A percentile compares a stretch with the other conserved stretches of the same genome.
These are phyloP conservation scores for Drosophila equinoxialis DNA, from an alignment of 1,140 invertebrate species.

Conservation along the genomic window DNA sequence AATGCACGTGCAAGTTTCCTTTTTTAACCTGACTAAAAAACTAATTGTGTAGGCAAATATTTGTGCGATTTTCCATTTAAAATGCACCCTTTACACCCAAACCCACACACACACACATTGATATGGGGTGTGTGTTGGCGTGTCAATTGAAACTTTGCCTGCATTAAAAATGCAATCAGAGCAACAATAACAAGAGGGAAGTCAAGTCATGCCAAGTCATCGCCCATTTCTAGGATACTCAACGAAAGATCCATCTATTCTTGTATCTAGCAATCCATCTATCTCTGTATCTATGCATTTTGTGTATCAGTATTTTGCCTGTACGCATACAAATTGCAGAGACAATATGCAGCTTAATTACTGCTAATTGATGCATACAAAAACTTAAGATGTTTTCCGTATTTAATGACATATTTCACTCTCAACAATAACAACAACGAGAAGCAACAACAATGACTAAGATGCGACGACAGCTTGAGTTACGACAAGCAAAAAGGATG, in stretches of 20 bases:
- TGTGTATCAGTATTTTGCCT: conserved; percentile 51
- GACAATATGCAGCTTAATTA: conserved; percentile 82
- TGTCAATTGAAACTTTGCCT: conserved; percentile 67
- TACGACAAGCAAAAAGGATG: conserved; percentile 40
- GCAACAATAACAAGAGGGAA: conserved; percentile 50
- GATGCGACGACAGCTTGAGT: conserved; percentile 51
- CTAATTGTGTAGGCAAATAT: conserved; percentile 51
- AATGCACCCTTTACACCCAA: neutral
- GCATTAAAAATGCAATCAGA: conserved; percentile 79
- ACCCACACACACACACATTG: neutral
- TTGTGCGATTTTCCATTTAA: conserved; percentile 19
- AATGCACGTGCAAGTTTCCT: conserved; percentile 1
- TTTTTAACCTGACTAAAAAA: conserved; percentile 11
- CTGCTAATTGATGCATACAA: conserved; percentile 82
- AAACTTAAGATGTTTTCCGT: conserved; percentile 82
- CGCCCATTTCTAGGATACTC: conserved; percentile 8
- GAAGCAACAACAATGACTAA: conserved; percentile 30
- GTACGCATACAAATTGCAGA: conserved; percentile 79
- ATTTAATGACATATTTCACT: conserved; percentile 82
- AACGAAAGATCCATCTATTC: neutral
- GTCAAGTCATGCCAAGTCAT: conserved; percentile 32
- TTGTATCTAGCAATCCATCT: neutral
- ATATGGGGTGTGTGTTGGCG: neutral
- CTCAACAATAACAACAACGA: conserved; percentile 37
- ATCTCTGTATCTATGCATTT: neutral